phyloP scores from a whole-genome alignment of 2,113 vertebrate genomes.

The Psittacara wagleri region DNA sequence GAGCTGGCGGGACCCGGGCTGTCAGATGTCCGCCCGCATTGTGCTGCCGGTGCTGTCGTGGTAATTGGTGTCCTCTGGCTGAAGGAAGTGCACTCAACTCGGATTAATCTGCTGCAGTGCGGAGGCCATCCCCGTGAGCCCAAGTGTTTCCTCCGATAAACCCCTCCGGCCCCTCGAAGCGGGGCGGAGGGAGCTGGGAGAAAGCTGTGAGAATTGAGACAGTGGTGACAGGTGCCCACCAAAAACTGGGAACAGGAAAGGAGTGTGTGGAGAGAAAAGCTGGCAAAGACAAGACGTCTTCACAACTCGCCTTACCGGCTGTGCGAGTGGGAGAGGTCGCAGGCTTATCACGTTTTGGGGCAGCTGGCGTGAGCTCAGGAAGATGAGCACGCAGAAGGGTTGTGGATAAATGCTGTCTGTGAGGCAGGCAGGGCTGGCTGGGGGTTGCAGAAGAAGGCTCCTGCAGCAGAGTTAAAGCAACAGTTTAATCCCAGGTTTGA shows the following conservation, averaged over 20 bases:
- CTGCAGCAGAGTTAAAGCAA: background rate
- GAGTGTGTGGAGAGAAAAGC: slow-evolving; percentile 62
- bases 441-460: background rate
- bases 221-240: slow-evolving; percentile 91
- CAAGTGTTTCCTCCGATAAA: slow-evolving; percentile 99
- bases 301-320: slow-evolving; percentile 77
- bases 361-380: background rate
- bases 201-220: slow-evolving; percentile 69
- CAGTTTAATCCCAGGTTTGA: background rate
- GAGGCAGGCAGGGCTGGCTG: background rate
- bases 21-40: slow-evolving; percentile 95
- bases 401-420: background rate
- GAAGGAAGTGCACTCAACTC: slow-evolving; percentile 96
- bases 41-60: slow-evolving; percentile 90
- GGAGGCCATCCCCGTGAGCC: slow-evolving; percentile 92
- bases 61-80: slow-evolving; percentile 97
- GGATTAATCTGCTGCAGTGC: slow-evolving; percentile 96
- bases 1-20: slow-evolving; percentile 83
- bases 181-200: slow-evolving; percentile 47
- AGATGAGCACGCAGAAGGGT: slow-evolving; percentile 18
- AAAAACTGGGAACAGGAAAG: slow-evolving; percentile 88
- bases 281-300: slow-evolving; percentile 65
- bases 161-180: slow-evolving; percentile 48
- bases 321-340: slow-evolving; percentile 58
- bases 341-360: slow-evolving; percentile 64